These are phyloP conservation scores for Drosophila quadrilineata DNA, from an alignment of 1,140 invertebrate species.

Conservation along the genomic window DNA sequence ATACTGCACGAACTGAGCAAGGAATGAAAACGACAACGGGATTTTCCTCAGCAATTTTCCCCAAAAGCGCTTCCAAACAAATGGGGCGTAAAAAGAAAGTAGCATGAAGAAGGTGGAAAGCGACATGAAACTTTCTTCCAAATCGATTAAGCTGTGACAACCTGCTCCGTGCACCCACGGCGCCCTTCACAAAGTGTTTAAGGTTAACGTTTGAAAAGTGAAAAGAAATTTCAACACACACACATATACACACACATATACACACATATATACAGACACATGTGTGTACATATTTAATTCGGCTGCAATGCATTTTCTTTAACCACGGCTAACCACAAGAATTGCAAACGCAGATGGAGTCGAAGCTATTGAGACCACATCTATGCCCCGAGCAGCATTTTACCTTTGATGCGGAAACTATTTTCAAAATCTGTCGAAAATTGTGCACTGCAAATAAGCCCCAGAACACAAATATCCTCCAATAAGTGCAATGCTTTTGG, in stretches of 20 bases:
- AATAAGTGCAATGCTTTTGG: constrained; percentile 44
- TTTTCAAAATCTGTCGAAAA: constrained; percentile 71
- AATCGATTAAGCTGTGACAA: constrained; percentile 77
- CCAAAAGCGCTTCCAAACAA: constrained; percentile 39
- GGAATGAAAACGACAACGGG: constrained; percentile 36
- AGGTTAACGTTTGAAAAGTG: constrained; percentile 73
- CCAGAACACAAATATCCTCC: constrained; percentile 68
- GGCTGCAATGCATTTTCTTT: no score
- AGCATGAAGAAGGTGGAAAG: constrained; percentile 53
- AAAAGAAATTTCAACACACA: constrained; percentile 51
- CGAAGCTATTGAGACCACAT: background rate
- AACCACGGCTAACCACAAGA: constrained; percentile 51
- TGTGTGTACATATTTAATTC: no score
- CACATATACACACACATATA: no score
- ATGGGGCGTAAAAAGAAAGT: constrained; percentile 75
- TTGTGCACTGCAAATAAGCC: constrained; percentile 67
- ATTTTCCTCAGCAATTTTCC: constrained; percentile 61
- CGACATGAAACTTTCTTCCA: constrained; percentile 68
- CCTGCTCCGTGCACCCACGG: constrained; percentile 21
- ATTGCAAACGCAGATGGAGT: constrained; percentile 11
- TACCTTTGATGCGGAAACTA: constrained; percentile 62
- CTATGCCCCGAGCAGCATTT: constrained; percentile 31
- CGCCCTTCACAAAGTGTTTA: constrained; percentile 53
- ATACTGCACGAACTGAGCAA: constrained; percentile 14
- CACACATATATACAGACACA: no score